phyloP scores from a whole-genome alignment of 2,797 vertebrate species.

The Trachops cirrhosus region DNA sequence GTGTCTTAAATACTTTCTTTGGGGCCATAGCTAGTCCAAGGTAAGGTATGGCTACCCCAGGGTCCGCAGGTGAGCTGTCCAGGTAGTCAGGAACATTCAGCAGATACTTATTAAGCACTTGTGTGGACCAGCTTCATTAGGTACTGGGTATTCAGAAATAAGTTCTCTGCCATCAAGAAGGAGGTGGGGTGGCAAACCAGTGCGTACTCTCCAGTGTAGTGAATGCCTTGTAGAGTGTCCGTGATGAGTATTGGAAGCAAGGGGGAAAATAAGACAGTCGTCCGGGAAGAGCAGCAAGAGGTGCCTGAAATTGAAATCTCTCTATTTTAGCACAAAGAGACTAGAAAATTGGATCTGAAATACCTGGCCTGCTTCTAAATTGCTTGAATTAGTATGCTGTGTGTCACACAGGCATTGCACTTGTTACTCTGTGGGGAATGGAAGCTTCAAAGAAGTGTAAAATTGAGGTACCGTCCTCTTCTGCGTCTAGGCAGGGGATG shows the following conservation, averaged over 20 bases:
- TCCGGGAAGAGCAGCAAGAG: neutral
- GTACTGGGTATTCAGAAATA: neutral
- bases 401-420: neutral
- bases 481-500: neutral
- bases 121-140: neutral
- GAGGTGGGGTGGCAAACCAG: neutral
- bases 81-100: neutral
- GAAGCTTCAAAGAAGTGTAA: neutral
- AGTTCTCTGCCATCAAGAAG: neutral
- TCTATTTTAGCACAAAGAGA: neutral
- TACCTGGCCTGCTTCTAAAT: neutral
- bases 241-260: neutral
- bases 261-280: neutral
- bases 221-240: neutral
- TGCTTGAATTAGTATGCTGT: neutral
- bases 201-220: neutral
- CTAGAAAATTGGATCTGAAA: neutral
- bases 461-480: neutral
- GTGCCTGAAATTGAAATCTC: neutral
- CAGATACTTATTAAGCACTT: neutral
- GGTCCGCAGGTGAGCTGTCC: neutral
- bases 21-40: neutral
- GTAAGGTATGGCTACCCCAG: neutral
- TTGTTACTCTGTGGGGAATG: neutral
- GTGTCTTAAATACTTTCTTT: constrained; percentile 5